Conservation (phyloP, 2,797 vertebrate genomes). For the Clarias laeviceps region DNA sequence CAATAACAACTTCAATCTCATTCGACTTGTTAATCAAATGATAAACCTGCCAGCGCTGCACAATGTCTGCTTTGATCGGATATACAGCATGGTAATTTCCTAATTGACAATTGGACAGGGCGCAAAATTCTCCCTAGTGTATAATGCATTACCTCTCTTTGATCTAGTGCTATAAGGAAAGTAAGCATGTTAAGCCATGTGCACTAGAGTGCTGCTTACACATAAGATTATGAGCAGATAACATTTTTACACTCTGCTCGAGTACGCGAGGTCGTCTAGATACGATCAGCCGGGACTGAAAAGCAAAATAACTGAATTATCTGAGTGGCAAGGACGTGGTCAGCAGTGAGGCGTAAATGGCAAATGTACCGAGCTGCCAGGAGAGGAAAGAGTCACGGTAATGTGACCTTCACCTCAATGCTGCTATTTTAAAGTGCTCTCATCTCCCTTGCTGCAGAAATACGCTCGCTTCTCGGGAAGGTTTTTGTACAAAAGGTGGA, state of each 20-base stretch:
- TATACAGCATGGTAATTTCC: slow-evolving; percentile 52
- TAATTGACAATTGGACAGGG: slow-evolving; percentile 51
- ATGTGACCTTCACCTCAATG: slow-evolving; percentile 58
- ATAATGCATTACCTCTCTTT: slow-evolving; percentile 40
- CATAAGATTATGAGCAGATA: not conserved
- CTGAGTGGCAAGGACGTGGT: slow-evolving; percentile 22
- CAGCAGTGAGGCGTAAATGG: slow-evolving; percentile 49
- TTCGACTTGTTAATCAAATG: slow-evolving; percentile 49
- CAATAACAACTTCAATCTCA: slow-evolving; percentile 34
- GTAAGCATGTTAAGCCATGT: slow-evolving; percentile 16
- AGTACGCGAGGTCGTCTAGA: not conserved
- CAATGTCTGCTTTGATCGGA: slow-evolving; percentile 48
- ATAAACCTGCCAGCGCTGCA: slow-evolving; percentile 47
- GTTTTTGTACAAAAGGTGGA: slow-evolving; percentile 19
- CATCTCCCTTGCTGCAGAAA: not conserved
- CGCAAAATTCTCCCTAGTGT: slow-evolving; percentile 38
- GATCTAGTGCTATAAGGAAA: slow-evolving; percentile 35
- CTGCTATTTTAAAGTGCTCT: slow-evolving; percentile 53
- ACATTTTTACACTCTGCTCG: not conserved
- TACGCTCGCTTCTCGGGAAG: not conserved
- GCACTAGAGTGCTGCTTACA: slow-evolving; percentile 20
- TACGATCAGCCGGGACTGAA: not conserved
- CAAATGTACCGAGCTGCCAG: slow-evolving; percentile 39
- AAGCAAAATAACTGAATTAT: not conserved
- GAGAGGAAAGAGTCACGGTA: slow-evolving; percentile 49